Conservation (phyloP, 2,888 invertebrate species). For the Pyrgus malvae region DNA sequence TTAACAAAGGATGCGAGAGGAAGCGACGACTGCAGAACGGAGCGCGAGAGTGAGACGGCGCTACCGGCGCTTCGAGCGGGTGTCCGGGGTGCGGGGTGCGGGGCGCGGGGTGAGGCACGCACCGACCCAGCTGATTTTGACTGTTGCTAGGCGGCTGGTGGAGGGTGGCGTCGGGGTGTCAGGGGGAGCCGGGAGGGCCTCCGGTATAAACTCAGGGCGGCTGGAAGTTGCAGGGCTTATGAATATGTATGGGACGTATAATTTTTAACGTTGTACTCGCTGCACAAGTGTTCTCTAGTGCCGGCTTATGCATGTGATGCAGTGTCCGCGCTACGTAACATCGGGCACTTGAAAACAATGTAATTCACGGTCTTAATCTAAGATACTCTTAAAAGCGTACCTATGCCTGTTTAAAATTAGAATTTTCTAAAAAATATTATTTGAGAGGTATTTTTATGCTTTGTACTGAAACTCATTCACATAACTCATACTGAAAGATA, state of each 20-base stretch:
- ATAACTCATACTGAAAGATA: too few relatives aligned
- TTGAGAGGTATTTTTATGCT: too few relatives aligned
- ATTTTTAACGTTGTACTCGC: conserved; percentile 35
- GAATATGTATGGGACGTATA: conserved; percentile 39
- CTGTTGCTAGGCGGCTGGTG: conserved; percentile 39
- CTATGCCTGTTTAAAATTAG: too few relatives aligned
- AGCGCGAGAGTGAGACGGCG: conserved; percentile 21
- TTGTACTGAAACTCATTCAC: too few relatives aligned
- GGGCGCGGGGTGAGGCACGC: conserved; percentile 12
- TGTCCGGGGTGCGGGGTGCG: conserved; percentile 1
- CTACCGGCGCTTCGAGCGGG: conserved; percentile 12
- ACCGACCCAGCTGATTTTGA: conserved; percentile 40
- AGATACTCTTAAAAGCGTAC: not conserved
- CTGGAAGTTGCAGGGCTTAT: conserved; percentile 40
- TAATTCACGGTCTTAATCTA: conserved; percentile 1
- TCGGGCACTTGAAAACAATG: conserved; percentile 16
- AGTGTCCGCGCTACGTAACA: conserved; percentile 23
- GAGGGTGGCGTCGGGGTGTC: not conserved
- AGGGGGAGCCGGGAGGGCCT: conserved; percentile 20
- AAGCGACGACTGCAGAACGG: conserved; percentile 6
- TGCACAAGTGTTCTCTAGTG: conserved; percentile 28
- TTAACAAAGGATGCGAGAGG: conserved; percentile 3
- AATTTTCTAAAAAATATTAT: too few relatives aligned
- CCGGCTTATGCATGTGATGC: conserved; percentile 33
- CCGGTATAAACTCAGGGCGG: conserved; percentile 35